These are phyloP conservation scores for Pristionchus exspectatus DNA, from an alignment of 2,888 invertebrate species.

Conservation along the genomic window DNA sequence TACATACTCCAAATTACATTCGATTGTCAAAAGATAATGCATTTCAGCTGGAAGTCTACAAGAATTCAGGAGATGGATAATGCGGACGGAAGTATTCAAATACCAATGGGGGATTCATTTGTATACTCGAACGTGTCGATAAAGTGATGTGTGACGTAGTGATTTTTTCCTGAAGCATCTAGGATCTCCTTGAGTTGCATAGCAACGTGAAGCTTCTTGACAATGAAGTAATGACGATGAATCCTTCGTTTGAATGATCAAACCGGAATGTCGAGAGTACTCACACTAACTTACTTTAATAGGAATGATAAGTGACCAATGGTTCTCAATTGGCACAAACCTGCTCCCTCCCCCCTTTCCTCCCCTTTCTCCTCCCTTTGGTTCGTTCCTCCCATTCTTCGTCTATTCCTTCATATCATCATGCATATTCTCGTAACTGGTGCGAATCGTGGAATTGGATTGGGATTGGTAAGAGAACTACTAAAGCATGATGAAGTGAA, in stretches of 20 bases:
- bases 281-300: slow-evolving; percentile 1
- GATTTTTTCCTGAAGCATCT: not conserved
- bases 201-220: not conserved
- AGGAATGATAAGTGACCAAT: slow-evolving; percentile 31
- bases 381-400: not conserved
- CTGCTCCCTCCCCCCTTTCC: not conserved
- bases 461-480: slow-evolving; percentile 41
- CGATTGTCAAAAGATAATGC: not conserved
- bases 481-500: slow-evolving; percentile 32
- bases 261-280: slow-evolving; percentile 10
- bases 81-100: not conserved
- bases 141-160: not conserved
- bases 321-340: slow-evolving; percentile 23
- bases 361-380: not conserved
- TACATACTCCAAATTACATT: not conserved
- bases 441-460: slow-evolving; percentile 39
- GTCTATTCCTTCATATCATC: not conserved
- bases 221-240: not conserved
- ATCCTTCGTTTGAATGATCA: not conserved
- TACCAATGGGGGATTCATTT: not conserved
- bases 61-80: slow-evolving; percentile 52
- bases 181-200: not conserved
- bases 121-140: slow-evolving; percentile 12
- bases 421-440: slow-evolving; percentile 53
- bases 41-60: slow-evolving; percentile 53